These are phyloP conservation scores for Guaruba guarouba DNA, from an alignment of 2,113 vertebrate genomes.

Conservation along the genomic window DNA sequence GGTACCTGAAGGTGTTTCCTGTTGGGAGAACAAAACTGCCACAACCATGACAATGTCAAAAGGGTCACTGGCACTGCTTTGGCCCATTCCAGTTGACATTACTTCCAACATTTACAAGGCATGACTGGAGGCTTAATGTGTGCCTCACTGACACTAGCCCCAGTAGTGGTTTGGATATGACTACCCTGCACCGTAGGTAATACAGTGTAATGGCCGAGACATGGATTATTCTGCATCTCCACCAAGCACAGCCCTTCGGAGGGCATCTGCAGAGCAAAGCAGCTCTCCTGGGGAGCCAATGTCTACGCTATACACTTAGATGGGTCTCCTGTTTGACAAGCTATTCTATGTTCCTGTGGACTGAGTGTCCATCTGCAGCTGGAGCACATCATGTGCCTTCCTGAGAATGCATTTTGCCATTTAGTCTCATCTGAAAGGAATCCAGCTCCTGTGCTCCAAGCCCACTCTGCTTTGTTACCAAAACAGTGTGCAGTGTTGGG, in stretches of 20 bases:
- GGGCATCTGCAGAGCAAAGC: neutral
- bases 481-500: neutral
- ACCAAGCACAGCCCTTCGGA: neutral
- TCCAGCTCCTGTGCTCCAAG: neutral
- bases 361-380: neutral
- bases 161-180: neutral
- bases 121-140: neutral
- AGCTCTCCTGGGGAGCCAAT: neutral
- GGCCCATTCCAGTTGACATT: neutral
- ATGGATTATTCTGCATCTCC: neutral
- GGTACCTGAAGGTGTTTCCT: fast-evolving
- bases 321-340: fast-evolving
- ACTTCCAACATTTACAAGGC: neutral
- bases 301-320: neutral
- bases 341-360: neutral
- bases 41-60: neutral
- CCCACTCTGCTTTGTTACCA: neutral
- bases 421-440: neutral
- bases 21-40: neutral
- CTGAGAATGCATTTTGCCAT: neutral
- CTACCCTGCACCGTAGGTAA: fast-evolving
- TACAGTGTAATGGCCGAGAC: neutral
- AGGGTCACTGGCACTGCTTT: neutral
- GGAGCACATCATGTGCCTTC: neutral
- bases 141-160: neutral